A percentile compares a stretch with the other conserved stretches of the same genome.
These are phyloP conservation scores for Tholera decimalis DNA, from an alignment of 2,888 invertebrate species.

Conservation along the genomic window DNA sequence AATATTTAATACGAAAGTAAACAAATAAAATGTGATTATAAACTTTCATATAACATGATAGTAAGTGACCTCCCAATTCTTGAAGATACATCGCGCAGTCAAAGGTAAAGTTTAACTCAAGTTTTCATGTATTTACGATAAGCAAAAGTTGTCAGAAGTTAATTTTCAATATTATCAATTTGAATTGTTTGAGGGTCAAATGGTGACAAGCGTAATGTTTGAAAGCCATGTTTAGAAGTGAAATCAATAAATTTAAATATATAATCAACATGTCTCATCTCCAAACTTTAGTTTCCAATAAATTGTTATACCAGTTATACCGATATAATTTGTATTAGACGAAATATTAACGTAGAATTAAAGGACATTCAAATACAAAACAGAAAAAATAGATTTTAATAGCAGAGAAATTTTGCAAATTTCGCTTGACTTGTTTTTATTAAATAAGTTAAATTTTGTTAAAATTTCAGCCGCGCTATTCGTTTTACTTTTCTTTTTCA, in stretches of 20 bases:
- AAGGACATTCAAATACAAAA: no score
- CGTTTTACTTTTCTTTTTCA: not conserved
- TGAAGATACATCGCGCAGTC: constrained; percentile 53
- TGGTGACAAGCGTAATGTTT: constrained; percentile 35
- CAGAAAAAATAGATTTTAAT: no score
- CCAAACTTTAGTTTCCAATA: constrained; percentile 12
- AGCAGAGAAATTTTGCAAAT: no score
- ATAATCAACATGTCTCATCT: constrained; percentile 26
- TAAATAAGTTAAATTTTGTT: no score
- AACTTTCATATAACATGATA: constrained; percentile 69
- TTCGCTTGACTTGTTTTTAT: no score
- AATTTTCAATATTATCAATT: constrained; percentile 11
- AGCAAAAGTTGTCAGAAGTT: not conserved
- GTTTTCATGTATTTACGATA: not conserved
- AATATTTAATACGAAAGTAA: constrained; percentile 70
- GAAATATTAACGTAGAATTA: not conserved
- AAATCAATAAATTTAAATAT: constrained; percentile 49
- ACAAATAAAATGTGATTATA: constrained; percentile 73
- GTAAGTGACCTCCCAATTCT: constrained; percentile 59
- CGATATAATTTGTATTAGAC: not conserved
- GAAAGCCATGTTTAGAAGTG: constrained; percentile 14
- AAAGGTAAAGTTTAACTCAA: constrained; percentile 61
- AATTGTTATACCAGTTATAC: constrained; percentile 2
- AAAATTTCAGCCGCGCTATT: no score
- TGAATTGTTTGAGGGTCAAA: constrained; percentile 42